Base-by-base conservation (phyloP, 2,888 invertebrate genomes). In the Agonopterix subpropinquella region DNA sequence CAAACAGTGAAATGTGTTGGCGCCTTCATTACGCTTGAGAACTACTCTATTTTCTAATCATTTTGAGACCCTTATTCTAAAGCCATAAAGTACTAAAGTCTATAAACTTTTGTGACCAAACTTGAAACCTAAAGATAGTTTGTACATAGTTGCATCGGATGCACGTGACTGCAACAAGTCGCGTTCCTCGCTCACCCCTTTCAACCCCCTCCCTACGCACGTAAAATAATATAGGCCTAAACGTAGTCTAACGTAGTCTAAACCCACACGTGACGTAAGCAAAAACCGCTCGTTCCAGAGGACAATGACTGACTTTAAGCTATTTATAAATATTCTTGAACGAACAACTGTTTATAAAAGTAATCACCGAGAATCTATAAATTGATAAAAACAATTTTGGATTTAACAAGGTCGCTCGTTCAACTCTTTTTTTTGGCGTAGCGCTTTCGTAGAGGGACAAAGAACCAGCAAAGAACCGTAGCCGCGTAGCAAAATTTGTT, bases 91-190 rank as follows among this genome's bases (percentile, higher is more conserved):
- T 8, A 37, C 37, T 37, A 37, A 37, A n/a, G 9, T 39, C n/a
- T n/a, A 4, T 39, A 10, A 39, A 39, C n/a, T n/a, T 37, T 18
- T 28, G 28, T 5, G 28, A 28, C 5, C 28, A 28, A 28, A 28
- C 28, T 28, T 39, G 4, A n/a, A 39, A n/a, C 39, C 9, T n/a
- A 39, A 39, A 39, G 39, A n/a, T 39, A 39, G 39, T n/a, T 39
- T n/a, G 39, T 39, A n/a, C 39, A n/a, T 73, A 58, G 64, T 62
- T 66, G 62, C 39, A 9, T 39, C 39, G 39, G 68, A 67, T 70
- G 70, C 78, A 76, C 73, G 76, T 76, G 76, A 73, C 72, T 80
- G 84, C 84, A 85, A 85, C 84, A 83, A 81, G 77, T 81, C 67
- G 70, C 70, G 69, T 70, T 69, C 72, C 72, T 64, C 64, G 56